phyloP scores from a whole-genome alignment of 2,888 invertebrate species.

The Sabatieria punctata region DNA sequence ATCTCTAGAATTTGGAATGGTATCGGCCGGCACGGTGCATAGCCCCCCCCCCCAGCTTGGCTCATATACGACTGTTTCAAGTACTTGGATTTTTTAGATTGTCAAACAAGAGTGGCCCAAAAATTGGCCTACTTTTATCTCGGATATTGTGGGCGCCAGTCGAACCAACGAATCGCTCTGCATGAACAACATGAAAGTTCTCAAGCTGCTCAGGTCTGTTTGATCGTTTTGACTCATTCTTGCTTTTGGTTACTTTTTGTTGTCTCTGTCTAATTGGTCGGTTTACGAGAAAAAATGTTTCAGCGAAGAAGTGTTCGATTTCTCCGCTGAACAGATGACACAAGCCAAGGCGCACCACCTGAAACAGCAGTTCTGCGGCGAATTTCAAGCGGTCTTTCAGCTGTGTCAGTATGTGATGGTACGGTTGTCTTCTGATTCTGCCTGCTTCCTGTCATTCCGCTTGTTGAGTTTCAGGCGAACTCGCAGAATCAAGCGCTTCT shows the following conservation, averaged over 20 bases:
- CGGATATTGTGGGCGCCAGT: conserved; percentile 95
- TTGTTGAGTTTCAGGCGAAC: conserved; percentile 61
- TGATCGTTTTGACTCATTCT: background rate
- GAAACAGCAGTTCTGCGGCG: conserved; percentile 97
- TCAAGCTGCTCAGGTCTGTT: conserved; percentile 60
- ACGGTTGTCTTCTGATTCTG: conserved; percentile 15
- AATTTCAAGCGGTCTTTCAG: conserved; percentile 94
- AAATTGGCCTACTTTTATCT: conserved; percentile 97
- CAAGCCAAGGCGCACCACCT: conserved; percentile 97
- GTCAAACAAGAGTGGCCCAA: conserved; percentile 98
- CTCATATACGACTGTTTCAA: no score
- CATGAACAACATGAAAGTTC: conserved; percentile 97
- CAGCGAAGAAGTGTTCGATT: conserved; percentile 96
- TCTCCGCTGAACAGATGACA: conserved; percentile 90
- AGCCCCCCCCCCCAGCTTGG: no score
- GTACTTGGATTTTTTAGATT: conserved; percentile 43
- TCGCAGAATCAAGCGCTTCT: conserved; percentile 92
- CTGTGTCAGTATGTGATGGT: conserved; percentile 88
- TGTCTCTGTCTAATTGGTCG: no score
- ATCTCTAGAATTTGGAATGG: no score
- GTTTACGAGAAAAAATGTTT: conserved; percentile 12
- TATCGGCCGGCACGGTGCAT: no score
- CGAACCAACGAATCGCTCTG: conserved; percentile 96
- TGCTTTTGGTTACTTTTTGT: background rate
- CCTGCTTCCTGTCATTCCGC: background rate